These are phyloP conservation scores for Oconnorella tubifera DNA, from an alignment of 2,888 invertebrate genomes.

Conservation along the genomic window DNA sequence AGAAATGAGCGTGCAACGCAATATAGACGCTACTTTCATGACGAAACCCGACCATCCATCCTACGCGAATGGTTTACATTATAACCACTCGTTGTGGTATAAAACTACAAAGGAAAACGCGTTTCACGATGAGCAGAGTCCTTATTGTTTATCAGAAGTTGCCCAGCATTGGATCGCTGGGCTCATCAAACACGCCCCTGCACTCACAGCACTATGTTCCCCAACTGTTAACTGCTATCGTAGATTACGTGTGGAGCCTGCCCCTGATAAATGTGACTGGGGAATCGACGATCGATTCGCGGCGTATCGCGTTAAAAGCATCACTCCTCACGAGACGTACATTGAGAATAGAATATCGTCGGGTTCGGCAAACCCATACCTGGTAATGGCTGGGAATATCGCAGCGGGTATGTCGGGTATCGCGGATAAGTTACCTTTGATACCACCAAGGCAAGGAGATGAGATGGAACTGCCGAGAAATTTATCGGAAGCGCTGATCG, in stretches of 20 bases:
- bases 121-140: constrained; percentile 19
- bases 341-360: constrained; percentile 33
- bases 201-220: constrained; percentile 30
- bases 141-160: constrained; percentile 20
- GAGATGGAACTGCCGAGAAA: constrained; percentile 21
- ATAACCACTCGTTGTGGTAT: constrained; percentile 35
- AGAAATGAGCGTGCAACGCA: constrained; percentile 21
- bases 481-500: constrained; percentile 28
- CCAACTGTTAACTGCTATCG: constrained; percentile 38
- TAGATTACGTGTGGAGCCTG: constrained; percentile 20
- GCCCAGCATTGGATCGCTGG: constrained; percentile 34
- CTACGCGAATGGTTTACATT: constrained; percentile 29
- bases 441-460: not conserved
- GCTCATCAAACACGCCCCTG: constrained; percentile 30
- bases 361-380: constrained; percentile 29
- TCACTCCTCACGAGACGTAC: constrained; percentile 13
- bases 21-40: constrained; percentile 33
- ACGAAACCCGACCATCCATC: constrained; percentile 17
- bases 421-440: constrained; percentile 14
- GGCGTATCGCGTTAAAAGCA: constrained; percentile 25
- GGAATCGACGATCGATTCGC: constrained; percentile 31
- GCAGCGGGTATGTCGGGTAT: constrained; percentile 36
- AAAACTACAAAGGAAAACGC: constrained; percentile 16
- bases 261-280: constrained; percentile 29
- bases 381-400: constrained; percentile 30